Percentiles rank a stretch among this genome's conserved stretches.
These are phyloP conservation scores for Nesoenas mayeri DNA, from an alignment of 2,113 vertebrate genomes.

Conservation along the genomic window DNA sequence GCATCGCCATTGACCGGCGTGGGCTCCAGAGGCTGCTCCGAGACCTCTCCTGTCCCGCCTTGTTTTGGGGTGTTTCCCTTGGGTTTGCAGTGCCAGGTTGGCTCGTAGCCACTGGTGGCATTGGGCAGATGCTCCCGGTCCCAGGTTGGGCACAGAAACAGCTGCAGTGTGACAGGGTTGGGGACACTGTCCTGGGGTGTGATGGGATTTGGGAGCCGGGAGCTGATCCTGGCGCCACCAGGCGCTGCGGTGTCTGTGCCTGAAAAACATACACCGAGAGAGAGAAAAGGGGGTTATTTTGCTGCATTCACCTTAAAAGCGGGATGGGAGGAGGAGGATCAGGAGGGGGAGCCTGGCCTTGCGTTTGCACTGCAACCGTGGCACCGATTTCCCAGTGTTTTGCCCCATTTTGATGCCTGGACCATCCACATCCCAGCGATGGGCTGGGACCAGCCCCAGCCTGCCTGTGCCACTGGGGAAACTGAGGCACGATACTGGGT, in stretches of 20 bases:
- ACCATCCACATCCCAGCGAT: rapidly evolving
- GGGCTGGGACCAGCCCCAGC: neutral
- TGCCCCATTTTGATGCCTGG: neutral
- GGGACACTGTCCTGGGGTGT: neutral
- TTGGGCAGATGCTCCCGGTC: neutral
- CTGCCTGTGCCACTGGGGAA: rapidly evolving
- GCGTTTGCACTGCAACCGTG: rapidly evolving
- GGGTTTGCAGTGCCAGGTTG: neutral
- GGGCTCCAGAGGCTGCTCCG: neutral
- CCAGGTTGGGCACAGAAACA: rapidly evolving
- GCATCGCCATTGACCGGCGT: neutral
- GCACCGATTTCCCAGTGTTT: rapidly evolving
- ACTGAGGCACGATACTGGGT: rapidly evolving
- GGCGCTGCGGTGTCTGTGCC: rapidly evolving
- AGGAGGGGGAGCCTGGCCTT: neutral
- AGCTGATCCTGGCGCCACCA: neutral
- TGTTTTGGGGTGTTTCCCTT: neutral
- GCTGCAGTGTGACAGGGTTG: too few relatives aligned
- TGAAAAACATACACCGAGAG: rapidly evolving
- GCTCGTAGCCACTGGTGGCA: neutral
- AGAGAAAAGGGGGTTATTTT: neutral
- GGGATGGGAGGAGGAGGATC: neutral
- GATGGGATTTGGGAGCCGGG: neutral
- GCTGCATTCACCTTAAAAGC: neutral
- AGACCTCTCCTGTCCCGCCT: neutral